phyloP scores from a whole-genome alignment of 35 echinoderm and acorn worm genomes.

The Ptychodera flava region DNA sequence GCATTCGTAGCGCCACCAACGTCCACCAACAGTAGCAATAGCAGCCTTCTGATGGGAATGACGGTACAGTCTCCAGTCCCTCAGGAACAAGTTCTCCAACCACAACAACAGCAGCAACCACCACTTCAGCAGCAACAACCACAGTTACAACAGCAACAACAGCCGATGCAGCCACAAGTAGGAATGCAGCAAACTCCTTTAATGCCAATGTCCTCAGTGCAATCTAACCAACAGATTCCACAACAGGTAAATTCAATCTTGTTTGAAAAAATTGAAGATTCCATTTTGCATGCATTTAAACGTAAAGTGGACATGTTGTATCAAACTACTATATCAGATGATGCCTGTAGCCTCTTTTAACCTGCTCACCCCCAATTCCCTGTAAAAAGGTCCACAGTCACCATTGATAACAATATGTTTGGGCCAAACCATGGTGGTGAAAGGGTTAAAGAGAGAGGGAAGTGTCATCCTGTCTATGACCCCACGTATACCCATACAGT shows the following conservation, averaged over 20 bases:
- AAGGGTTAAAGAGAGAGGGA: no score
- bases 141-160: conserved; percentile 1
- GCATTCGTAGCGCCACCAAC: background rate
- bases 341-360: no score
- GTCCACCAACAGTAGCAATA: background rate
- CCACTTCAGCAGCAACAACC: background rate
- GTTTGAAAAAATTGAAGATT: no score
- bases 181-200: background rate
- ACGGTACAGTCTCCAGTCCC: background rate
- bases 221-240: background rate
- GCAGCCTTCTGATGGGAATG: background rate
- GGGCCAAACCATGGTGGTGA: no score
- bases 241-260: background rate
- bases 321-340: no score
- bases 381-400: no score
- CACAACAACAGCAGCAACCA: background rate
- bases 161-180: conserved; percentile 2
- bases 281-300: no score
- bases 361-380: no score
- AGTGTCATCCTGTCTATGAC: no score
- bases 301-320: no score
- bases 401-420: no score
- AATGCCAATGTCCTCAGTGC: background rate
- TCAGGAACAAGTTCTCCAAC: background rate
- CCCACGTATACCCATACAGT: no score